phyloP scores from a whole-genome alignment of 2,888 invertebrate genomes.

The Cryptophagus acutangulus region DNA sequence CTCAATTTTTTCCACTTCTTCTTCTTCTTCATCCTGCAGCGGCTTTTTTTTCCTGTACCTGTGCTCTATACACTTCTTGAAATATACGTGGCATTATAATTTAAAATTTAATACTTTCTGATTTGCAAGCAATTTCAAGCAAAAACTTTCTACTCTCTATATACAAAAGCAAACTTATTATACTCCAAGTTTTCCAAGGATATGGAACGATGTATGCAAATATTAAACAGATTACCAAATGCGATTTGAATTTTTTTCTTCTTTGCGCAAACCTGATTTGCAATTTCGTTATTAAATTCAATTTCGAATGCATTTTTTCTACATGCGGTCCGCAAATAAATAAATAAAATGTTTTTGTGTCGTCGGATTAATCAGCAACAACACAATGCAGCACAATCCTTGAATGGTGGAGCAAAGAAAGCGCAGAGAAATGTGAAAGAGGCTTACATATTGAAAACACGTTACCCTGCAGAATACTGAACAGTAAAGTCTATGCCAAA shows the following conservation, averaged over 20 bases:
- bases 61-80: conserved; percentile 26
- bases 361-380: conserved; percentile 36
- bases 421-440: conserved; percentile 27
- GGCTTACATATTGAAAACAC: conserved; percentile 39
- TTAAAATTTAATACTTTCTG: conserved; percentile 34
- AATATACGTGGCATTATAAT: conserved; percentile 33
- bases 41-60: conserved; percentile 30
- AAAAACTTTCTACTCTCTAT: conserved; percentile 20
- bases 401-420: conserved; percentile 10
- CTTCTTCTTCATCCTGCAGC: conserved; percentile 22
- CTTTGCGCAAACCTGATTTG: too few relatives aligned
- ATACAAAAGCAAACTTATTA: conserved; percentile 8
- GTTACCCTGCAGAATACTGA: conserved; percentile 32
- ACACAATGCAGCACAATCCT: conserved; percentile 33
- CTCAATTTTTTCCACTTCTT: conserved; percentile 30
- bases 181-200: background rate
- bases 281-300: too few relatives aligned
- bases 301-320: too few relatives aligned
- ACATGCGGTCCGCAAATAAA: too few relatives aligned
- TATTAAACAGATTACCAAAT: too few relatives aligned
- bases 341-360: background rate
- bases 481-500: conserved; percentile 5
- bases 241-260: too few relatives aligned
- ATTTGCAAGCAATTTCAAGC: conserved; percentile 29
- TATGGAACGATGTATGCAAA: background rate